Conservation (phyloP, 2,113 vertebrate species). For the Antigone vipio region DNA sequence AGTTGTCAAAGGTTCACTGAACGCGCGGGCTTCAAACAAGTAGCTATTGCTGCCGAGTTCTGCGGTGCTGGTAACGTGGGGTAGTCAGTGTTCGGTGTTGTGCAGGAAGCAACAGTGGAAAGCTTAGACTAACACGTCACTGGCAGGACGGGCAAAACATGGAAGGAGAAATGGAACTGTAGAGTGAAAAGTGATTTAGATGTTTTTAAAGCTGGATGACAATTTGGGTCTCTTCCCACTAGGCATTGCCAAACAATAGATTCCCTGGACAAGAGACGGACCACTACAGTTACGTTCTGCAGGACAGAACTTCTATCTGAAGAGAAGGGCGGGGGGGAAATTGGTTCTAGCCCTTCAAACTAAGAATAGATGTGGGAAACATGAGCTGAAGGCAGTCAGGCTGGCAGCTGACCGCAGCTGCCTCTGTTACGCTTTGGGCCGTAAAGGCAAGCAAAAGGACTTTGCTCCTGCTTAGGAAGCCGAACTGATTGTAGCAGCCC, state of each 20-base stretch:
- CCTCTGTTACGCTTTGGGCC: background rate
- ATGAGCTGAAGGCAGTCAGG: background rate
- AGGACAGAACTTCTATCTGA: background rate
- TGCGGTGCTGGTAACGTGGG: rapidly evolving
- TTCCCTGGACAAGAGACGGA: background rate
- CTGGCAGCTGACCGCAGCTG: background rate
- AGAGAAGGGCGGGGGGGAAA: background rate
- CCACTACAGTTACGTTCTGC: background rate
- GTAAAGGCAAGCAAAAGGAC: background rate
- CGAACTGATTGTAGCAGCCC: background rate
- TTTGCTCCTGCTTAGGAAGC: background rate
- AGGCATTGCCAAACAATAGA: rapidly evolving
- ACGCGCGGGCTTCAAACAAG: background rate
- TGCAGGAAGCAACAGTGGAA: background rate
- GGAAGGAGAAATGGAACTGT: background rate
- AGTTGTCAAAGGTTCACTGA: background rate
- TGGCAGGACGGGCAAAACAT: background rate
- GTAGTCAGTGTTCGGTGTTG: rapidly evolving
- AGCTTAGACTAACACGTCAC: background rate
- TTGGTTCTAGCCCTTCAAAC: background rate
- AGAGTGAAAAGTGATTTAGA: background rate
- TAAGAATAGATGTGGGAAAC: background rate
- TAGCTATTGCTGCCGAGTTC: background rate
- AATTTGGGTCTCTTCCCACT: background rate
- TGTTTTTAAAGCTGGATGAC: background rate